phyloP scores from a whole-genome alignment of 2,888 invertebrate genomes.

The Camptogramma bilineatum region DNA sequence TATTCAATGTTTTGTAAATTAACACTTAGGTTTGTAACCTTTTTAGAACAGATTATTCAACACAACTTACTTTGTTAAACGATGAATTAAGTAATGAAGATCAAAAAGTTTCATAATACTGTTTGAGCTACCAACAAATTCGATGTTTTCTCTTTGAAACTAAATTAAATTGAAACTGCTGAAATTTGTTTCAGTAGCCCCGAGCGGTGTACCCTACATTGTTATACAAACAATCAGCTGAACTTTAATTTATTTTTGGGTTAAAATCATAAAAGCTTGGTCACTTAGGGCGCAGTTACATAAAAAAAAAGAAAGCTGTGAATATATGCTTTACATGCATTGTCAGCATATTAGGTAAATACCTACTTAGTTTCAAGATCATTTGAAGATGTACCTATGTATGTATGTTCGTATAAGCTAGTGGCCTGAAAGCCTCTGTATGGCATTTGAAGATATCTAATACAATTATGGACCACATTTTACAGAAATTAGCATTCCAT shows the following conservation, averaged over 20 bases:
- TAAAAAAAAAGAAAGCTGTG: neutral
- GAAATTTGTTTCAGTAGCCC: constrained; percentile 42
- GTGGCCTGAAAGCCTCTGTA: no score
- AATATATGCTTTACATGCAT: neutral
- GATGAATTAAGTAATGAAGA: constrained; percentile 11
- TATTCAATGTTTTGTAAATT: no score
- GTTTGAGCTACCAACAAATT: constrained; percentile 29
- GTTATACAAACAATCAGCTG: constrained; percentile 41
- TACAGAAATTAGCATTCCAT: no score
- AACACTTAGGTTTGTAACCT: no score
- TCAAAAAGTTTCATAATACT: constrained; percentile 13
- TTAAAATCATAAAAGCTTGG: constrained; percentile 7
- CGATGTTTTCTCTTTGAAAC: constrained; percentile 38
- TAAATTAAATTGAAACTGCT: constrained; percentile 45
- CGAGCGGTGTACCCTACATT: constrained; percentile 48
- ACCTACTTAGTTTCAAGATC: no score
- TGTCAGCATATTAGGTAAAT: no score
- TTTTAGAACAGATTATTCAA: neutral
- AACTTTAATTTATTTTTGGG: constrained; percentile 47
- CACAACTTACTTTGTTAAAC: neutral
- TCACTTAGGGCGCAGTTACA: neutral
- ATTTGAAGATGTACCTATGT: no score
- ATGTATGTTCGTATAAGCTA: no score
- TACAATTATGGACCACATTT: no score
- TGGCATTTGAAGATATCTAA: no score